A percentile compares a stretch with the other conserved stretches of the same genome.
phyloP scores from a whole-genome alignment of 2,888 invertebrate species.

The Exephanes ischioxanthus region DNA sequence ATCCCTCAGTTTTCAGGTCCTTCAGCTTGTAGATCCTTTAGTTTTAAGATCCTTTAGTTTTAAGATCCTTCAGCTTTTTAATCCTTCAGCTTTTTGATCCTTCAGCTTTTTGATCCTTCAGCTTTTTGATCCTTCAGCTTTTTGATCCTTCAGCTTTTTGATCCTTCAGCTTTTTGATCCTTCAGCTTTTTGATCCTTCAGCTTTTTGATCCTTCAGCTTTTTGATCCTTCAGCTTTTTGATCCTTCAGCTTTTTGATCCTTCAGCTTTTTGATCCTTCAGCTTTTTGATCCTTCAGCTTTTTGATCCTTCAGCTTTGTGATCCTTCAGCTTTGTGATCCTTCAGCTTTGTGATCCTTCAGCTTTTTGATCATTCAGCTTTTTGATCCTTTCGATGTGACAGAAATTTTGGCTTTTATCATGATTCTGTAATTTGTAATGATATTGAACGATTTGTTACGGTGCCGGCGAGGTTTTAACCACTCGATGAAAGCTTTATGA shows the following conservation, averaged over 20 bases:
- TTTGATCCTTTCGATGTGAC: background rate
- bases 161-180: too few species aligned
- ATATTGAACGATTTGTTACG: background rate
- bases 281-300: background rate
- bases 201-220: background rate
- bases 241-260: too few species aligned
- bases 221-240: too few species aligned
- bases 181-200: background rate
- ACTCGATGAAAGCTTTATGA: slow-evolving; percentile 10
- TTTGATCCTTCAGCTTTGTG: background rate
- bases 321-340: background rate
- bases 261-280: too few species aligned
- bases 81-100: background rate
- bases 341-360: background rate
- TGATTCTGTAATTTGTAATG: background rate
- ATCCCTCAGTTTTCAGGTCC: too few species aligned
- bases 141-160: too few species aligned
- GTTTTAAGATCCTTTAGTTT: too few species aligned
- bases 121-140: too few species aligned
- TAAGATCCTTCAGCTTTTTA: too few species aligned
- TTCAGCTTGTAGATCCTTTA: too few species aligned
- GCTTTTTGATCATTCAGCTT: background rate
- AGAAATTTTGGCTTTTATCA: background rate
- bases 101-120: too few species aligned
- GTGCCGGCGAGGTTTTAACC: background rate